Conservation (phyloP, 1,140 invertebrate species). For the Nebria ingens region DNA sequence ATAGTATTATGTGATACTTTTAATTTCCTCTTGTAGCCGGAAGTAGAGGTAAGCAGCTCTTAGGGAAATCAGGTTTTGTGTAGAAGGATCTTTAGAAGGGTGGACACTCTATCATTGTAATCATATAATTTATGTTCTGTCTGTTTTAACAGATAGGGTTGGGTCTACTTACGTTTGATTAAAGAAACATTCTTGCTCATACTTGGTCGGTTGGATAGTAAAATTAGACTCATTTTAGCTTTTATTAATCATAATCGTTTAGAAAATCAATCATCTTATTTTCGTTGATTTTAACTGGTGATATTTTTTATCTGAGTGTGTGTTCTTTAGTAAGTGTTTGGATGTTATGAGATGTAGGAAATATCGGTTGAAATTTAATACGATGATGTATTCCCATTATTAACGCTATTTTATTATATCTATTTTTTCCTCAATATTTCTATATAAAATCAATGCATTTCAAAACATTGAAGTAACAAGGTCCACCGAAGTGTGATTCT, state of each 20-base stretch:
- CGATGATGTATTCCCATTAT: too few relatives aligned
- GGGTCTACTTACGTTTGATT: background rate
- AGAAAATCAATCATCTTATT: too few relatives aligned
- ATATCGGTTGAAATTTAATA: too few relatives aligned
- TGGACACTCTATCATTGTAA: background rate
- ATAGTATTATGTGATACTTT: slow-evolving; percentile 9
- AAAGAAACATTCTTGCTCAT: background rate
- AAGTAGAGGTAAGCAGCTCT: slow-evolving; percentile 6
- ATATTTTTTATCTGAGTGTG: too few relatives aligned
- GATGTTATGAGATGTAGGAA: too few relatives aligned
- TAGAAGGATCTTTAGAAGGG: slow-evolving; percentile 1
- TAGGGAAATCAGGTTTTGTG: slow-evolving; percentile 8
- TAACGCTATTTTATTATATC: too few relatives aligned
- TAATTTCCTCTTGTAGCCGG: background rate
- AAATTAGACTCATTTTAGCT: too few relatives aligned
- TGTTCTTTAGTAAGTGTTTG: too few relatives aligned
- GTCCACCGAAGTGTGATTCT: background rate
- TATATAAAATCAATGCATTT: slow-evolving; percentile 8
- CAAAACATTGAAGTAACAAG: background rate
- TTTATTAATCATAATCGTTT: too few relatives aligned
- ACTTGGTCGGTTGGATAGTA: too few relatives aligned
- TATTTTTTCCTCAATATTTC: too few relatives aligned
- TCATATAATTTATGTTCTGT: slow-evolving; percentile 5
- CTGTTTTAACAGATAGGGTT: background rate
- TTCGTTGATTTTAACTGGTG: too few relatives aligned